phyloP scores from a whole-genome alignment of 2,113 vertebrate genomes.

The Morone chrysops region DNA sequence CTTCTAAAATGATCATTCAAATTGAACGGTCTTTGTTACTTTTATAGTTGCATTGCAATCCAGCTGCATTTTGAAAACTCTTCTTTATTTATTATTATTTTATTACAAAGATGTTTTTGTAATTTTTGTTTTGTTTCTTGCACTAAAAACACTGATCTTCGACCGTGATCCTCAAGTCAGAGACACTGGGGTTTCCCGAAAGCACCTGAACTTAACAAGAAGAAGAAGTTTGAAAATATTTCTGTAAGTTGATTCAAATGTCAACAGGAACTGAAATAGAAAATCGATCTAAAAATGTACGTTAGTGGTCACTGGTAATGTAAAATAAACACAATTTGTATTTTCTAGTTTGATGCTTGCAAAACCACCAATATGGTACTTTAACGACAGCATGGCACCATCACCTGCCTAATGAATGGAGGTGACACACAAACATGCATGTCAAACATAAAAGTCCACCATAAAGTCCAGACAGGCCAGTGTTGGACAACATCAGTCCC shows the following conservation, averaged over 20 bases:
- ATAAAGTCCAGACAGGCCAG: constrained; percentile 62
- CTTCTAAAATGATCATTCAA: constrained; percentile 18
- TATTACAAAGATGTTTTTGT: neutral
- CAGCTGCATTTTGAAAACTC: constrained; percentile 18
- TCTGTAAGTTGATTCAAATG: neutral
- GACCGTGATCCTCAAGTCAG: neutral
- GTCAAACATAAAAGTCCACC: constrained; percentile 67
- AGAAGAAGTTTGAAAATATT: neutral
- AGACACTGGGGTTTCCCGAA: neutral
- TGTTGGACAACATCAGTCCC: neutral
- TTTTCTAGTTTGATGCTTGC: constrained; percentile 22
- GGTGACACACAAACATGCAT: constrained; percentile 52
- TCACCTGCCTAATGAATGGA: constrained; percentile 45
- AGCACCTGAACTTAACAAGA: neutral
- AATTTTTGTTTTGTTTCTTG: neutral
- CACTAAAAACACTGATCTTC: neutral
- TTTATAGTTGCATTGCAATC: constrained; percentile 7
- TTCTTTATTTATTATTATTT: neutral
- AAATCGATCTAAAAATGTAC: neutral
- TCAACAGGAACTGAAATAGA: neutral
- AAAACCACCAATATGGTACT: constrained; percentile 62
- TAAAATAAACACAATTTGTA: constrained; percentile 46
- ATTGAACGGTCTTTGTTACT: neutral
- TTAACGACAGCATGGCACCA: constrained; percentile 47
- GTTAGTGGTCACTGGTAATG: constrained; percentile 41